phyloP scores from a whole-genome alignment of 2,888 invertebrate species.

The Nephrotoma appendiculata region DNA sequence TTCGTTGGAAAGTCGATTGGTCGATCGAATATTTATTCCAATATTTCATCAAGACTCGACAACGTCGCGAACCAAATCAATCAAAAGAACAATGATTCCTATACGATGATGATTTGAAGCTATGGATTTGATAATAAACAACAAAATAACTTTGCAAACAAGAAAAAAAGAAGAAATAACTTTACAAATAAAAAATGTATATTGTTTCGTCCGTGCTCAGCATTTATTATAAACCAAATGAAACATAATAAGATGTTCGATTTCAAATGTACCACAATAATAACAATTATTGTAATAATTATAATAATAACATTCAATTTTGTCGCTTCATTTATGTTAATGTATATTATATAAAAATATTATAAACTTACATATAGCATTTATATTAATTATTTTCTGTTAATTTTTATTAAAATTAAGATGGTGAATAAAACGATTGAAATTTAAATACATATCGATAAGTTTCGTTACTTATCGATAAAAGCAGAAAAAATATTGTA shows the following conservation, averaged over 20 bases:
- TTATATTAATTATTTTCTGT: neutral
- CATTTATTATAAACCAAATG: neutral
- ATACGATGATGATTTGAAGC: neutral
- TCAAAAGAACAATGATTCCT: neutral
- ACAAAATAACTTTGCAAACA: neutral
- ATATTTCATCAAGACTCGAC: neutral
- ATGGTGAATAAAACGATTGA: neutral
- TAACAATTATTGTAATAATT: neutral
- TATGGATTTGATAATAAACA: neutral
- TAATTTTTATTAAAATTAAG: neutral
- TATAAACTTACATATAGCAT: neutral
- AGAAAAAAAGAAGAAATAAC: neutral
- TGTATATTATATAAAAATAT: neutral
- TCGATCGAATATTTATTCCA: neutral
- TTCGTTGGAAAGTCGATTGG: too few relatives aligned
- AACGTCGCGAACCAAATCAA: neutral
- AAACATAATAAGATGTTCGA: neutral
- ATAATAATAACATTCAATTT: neutral
- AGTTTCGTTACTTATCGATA: neutral
- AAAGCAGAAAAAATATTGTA: neutral
- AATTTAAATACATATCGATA: neutral
- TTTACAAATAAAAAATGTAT: neutral
- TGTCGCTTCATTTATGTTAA: neutral
- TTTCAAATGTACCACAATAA: neutral
- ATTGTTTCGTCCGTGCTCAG: neutral